Conservation (phyloP, 2,888 invertebrate genomes). For the Ecliptopera silaceata region DNA sequence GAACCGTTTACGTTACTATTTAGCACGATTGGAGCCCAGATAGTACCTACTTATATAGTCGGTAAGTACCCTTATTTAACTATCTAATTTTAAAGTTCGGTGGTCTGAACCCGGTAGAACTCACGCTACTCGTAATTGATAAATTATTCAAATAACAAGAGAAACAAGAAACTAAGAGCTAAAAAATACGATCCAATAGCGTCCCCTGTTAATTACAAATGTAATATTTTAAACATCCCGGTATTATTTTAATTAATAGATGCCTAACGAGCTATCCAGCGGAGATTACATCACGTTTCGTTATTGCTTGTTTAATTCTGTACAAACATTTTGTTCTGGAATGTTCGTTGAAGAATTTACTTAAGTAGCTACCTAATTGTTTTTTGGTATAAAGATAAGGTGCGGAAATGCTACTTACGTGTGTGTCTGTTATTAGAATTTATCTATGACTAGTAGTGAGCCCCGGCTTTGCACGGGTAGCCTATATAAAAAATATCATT, state of each 20-base stretch:
- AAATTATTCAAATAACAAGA: constrained; percentile 24
- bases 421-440: no score
- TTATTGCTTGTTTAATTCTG: constrained; percentile 22
- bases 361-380: constrained; percentile 5
- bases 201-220: constrained; percentile 21
- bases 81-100: no score
- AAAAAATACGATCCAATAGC: constrained; percentile 20
- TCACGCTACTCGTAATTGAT: constrained; percentile 12
- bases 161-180: constrained; percentile 7
- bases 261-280: constrained; percentile 26
- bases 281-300: constrained; percentile 32
- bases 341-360: constrained; percentile 20
- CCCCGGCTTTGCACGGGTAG: no score
- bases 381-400: background rate
- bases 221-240: constrained; percentile 17
- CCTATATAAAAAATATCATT: no score
- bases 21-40: no score
- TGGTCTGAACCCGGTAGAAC: no score
- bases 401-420: background rate
- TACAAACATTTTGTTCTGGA: constrained; percentile 22
- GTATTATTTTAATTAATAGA: constrained; percentile 34
- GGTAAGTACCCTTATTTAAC: no score
- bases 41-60: no score
- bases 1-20: no score
- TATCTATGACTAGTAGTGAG: no score